phyloP scores from a whole-genome alignment of 2,113 vertebrate species.

The Illadopsis cleaveri region DNA sequence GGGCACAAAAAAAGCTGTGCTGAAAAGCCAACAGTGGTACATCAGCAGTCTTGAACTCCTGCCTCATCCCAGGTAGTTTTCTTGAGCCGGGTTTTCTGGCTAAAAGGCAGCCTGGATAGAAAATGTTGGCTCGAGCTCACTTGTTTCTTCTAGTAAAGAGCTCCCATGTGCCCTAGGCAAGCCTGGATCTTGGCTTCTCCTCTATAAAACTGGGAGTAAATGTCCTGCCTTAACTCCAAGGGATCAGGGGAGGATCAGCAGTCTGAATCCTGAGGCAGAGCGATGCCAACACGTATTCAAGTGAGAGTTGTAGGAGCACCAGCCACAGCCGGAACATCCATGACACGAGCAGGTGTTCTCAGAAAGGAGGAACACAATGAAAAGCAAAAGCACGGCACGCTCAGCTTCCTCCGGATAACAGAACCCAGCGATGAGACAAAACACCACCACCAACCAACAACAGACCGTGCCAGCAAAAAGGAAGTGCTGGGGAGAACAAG shows the following conservation, averaged over 20 bases:
- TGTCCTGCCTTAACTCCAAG: not conserved
- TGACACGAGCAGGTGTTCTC: not conserved
- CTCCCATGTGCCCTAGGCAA: not conserved
- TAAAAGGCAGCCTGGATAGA: not conserved
- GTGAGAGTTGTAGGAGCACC: not conserved
- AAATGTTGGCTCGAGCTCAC: not conserved
- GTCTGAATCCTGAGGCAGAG: accelerated
- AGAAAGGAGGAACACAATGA: not conserved
- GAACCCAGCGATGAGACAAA: not conserved
- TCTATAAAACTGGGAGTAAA: not conserved
- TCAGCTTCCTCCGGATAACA: not conserved
- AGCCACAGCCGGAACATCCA: not conserved
- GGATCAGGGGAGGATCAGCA: not conserved
- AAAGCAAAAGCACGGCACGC: not conserved
- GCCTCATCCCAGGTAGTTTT: not conserved
- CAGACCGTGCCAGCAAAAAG: not conserved
- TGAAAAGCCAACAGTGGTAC: not conserved
- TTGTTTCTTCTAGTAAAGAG: not conserved
- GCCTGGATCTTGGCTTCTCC: not conserved
- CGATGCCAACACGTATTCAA: accelerated
- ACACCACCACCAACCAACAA: not conserved
- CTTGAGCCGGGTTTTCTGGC: not conserved
- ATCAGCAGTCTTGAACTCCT: not conserved
- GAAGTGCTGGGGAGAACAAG: not conserved
- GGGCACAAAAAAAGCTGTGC: not conserved